A percentile compares a stretch with the other conserved stretches of the same genome.
phyloP scores from a whole-genome alignment of 2,888 invertebrate species.

The Mellilla xanthometata region DNA sequence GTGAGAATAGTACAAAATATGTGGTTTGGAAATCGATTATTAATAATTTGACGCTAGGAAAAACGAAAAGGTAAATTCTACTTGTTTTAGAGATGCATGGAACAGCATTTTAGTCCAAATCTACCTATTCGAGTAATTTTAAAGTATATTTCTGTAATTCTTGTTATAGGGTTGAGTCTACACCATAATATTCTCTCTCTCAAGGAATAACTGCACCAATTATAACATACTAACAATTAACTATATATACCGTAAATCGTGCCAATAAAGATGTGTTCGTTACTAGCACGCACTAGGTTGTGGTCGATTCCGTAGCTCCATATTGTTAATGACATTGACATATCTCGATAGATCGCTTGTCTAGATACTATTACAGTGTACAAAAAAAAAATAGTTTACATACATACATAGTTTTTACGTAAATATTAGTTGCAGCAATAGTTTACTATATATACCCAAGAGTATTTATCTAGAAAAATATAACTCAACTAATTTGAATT shows the following conservation, averaged over 20 bases:
- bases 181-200: neutral
- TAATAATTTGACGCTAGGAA: no score
- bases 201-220: neutral
- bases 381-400: constrained; percentile 1
- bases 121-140: no score
- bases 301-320: constrained; percentile 52
- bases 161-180: neutral
- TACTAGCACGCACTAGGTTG: constrained; percentile 44
- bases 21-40: no score
- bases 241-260: constrained; percentile 4
- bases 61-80: no score
- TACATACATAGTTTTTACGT: neutral
- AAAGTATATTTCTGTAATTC: no score
- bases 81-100: no score
- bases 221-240: neutral
- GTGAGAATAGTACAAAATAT: no score
- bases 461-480: no score
- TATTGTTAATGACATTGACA: constrained; percentile 53
- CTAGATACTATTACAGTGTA: constrained; percentile 45
- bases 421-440: neutral
- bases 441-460: constrained; percentile 1
- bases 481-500: no score
- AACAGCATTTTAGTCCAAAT: no score
- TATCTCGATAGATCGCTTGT: constrained; percentile 58
- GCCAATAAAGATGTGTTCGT: constrained; percentile 12